Base-by-base conservation (phyloP, 2,113 vertebrate genomes). In the Apaloderma vittatum region DNA sequence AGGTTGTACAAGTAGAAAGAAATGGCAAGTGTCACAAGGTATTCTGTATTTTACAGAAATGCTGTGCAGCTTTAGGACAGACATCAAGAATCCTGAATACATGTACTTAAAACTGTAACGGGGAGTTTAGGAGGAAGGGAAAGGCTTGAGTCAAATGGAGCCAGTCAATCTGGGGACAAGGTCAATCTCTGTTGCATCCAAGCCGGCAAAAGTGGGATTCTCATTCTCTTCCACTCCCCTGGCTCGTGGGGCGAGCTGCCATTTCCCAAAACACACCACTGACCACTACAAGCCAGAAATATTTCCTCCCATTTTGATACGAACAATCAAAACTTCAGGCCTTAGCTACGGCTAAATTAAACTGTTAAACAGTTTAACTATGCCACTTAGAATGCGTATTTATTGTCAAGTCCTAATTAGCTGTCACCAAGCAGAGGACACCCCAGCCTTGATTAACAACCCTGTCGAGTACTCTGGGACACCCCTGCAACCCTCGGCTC, bases 21-120 rank as follows among this genome's bases (percentile, higher is more conserved):
- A 95, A 96, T 92, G 93, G 92, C 91, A 96, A 94, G 88, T 93
- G 94, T 94, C 96, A 96, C 63, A 79, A 93, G 66, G 54, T 71
- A 86, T 96, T 95, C 77, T 36, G n/a, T 82, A 45, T 89, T 72
- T 75, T 32, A 68, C 66, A 87, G 80, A 80, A 89, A 84, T 24
- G 66, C 86, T 61, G 2, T 61, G 90, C 81, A 71, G 93, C 96
- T 92, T 90, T 74, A 94, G 87, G 91, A 92, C 93, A 95, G 82
- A 76, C 91, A 90, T 91, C 84, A 61, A 70, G 74, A 94, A 96
- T 5, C 67, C 83, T 37, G 72, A 93, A 71, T 30, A 17, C 27
- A 30, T 2, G 30, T 4, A 65, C 37, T 82, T 95, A 66, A 55
- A 94, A 71, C 48, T 62, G 6, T 58, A 81, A 88, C 8, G 58